phyloP scores from a whole-genome alignment of 2,888 invertebrate species.

The Rhamnusium bicolor region DNA sequence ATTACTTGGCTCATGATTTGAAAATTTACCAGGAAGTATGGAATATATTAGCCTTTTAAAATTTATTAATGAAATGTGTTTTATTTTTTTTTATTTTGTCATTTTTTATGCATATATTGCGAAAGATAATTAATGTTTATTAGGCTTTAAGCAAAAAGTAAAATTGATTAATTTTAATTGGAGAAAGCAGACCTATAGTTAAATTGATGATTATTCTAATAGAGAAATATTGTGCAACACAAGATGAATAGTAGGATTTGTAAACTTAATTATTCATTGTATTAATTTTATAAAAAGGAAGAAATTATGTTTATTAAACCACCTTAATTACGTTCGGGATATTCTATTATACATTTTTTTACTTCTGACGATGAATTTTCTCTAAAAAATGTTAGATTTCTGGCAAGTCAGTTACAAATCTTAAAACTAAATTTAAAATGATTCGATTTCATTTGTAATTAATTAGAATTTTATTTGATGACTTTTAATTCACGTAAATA shows the following conservation, averaged over 20 bases:
- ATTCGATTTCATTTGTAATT: too few species aligned
- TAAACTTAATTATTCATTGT: neutral
- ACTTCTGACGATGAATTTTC: too few species aligned
- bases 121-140: slow-evolving; percentile 10
- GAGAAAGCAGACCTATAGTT: slow-evolving; percentile 17
- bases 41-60: neutral
- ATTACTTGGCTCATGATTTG: neutral
- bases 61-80: slow-evolving; percentile 3
- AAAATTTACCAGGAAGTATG: neutral
- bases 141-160: slow-evolving; percentile 7
- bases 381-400: too few species aligned
- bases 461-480: too few species aligned
- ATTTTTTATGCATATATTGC: neutral
- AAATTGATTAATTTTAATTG: slow-evolving; percentile 24
- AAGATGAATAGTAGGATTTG: neutral
- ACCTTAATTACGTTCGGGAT: too few species aligned
- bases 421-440: too few species aligned
- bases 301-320: too few species aligned
- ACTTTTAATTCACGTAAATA: too few species aligned
- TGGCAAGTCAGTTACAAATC: too few species aligned
- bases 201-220: neutral
- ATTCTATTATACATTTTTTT: too few species aligned
- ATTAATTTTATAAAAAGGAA: too few species aligned
- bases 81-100: neutral
- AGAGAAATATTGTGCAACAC: neutral